Conservation (phyloP, 92 coral and sea anemone species). For the Siderastrea radians region DNA sequence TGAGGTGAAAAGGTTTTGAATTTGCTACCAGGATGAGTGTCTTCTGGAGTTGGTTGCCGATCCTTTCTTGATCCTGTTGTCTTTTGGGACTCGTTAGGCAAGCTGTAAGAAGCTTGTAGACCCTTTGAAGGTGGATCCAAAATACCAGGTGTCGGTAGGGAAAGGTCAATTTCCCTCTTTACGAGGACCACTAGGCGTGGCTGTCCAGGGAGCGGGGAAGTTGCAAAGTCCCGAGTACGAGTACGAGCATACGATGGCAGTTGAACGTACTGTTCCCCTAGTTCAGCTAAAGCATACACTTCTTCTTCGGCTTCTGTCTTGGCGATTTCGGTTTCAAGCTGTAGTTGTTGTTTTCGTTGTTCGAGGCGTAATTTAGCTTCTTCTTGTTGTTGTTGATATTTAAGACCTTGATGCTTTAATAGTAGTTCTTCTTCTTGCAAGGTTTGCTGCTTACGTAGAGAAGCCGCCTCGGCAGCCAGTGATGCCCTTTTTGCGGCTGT, state of each 20-base stretch:
- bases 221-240: conserved; percentile 6
- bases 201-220: neutral
- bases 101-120: neutral
- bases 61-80: neutral
- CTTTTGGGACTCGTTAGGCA: neutral
- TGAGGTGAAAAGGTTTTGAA: neutral
- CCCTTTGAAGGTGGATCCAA: neutral
- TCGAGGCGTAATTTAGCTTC: too few relatives aligned
- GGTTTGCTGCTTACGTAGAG: too few relatives aligned
- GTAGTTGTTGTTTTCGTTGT: too few relatives aligned
- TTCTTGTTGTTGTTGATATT: too few relatives aligned
- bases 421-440: too few relatives aligned
- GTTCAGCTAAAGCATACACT: conserved; percentile 41
- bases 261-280: neutral
- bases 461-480: too few relatives aligned
- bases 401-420: too few relatives aligned
- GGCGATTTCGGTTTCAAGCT: too few relatives aligned
- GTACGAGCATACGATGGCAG: neutral
- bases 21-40: neutral
- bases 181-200: neutral
- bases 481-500: too few relatives aligned
- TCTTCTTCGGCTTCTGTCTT: neutral
- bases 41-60: conserved; percentile 23
- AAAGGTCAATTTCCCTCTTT: too few relatives aligned
- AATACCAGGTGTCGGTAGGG: neutral